phyloP scores from a whole-genome alignment of 2,888 invertebrate species.

The Sabatieria punctata region DNA sequence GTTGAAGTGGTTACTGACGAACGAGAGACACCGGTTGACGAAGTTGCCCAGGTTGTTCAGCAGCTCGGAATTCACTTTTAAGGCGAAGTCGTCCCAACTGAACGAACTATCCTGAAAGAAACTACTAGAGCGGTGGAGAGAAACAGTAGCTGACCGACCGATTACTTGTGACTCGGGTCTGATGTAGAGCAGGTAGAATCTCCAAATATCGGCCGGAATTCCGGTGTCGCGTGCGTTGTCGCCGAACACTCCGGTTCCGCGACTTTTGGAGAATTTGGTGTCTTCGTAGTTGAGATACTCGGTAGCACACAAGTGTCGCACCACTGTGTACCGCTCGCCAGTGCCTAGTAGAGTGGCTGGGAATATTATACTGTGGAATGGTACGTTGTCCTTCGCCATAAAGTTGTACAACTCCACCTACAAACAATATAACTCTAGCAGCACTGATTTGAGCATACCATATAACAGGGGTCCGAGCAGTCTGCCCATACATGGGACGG shows the following conservation, averaged over 20 bases:
- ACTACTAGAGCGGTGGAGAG: too few species aligned
- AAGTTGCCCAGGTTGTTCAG: constrained; percentile 96
- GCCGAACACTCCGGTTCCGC: constrained; percentile 91
- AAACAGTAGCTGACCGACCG: too few species aligned
- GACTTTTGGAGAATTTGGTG: constrained; percentile 84
- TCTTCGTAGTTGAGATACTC: constrained; percentile 98
- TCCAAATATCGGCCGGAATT: constrained; percentile 67
- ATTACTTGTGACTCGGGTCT: constrained; percentile 59
- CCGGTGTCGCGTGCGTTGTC: constrained; percentile 72
- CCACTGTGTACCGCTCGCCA: constrained; percentile 59
- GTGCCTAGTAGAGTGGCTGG: constrained; percentile 72
- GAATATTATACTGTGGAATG: constrained; percentile 95
- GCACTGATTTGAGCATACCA: too few species aligned
- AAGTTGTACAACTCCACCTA: constrained; percentile 66
- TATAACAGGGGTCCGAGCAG: too few species aligned
- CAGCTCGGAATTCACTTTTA: constrained; percentile 83
- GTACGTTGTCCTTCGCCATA: constrained; percentile 98
- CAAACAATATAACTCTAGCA: too few species aligned
- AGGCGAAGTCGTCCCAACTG: constrained; percentile 77
- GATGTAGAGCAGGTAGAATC: constrained; percentile 79
- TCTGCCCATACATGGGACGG: too few species aligned
- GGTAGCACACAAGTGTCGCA: constrained; percentile 77
- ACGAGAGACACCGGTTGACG: constrained; percentile 72
- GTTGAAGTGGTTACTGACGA: constrained; percentile 64
- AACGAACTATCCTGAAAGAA: constrained; percentile 69